Base-by-base conservation (phyloP, 2,113 vertebrate species). In the Corythornis vintsioides region DNA sequence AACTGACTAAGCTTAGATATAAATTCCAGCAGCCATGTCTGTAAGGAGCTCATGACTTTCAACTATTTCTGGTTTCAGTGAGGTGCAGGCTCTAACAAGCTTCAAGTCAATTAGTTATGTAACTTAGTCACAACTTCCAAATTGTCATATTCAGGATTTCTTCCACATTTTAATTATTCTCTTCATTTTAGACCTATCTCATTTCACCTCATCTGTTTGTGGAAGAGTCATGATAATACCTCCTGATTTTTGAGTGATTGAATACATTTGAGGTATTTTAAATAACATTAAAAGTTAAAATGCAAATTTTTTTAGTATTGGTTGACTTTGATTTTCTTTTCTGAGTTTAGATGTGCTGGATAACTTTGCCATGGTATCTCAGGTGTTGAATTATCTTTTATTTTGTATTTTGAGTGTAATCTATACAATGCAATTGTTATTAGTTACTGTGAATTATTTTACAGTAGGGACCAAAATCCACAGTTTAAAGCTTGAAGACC, bases 321-420 rank as follows among this genome's bases (percentile, higher is more conserved):
- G 6, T 26, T 76, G 45, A 63, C 24, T 72, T 83, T 40, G 53
- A 3, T 65, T 81, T 86, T 73, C 42, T 77, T 59, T 84, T 50
- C 52, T 73, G 12, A 47, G 43, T 77, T 85, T 76, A 52, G 10
- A 55, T 55, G 15, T 83, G 56, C 42, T 22, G 56, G 64, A 16
- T 81, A 65, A 88, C 59, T 78, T 86, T 78, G 86, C n/a, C 21
- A 22, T 65, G 20, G 22, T 65, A 38, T 53, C 63, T 90, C 50
- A 75, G 35, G 28, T 40, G 15, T 57, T 57, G 29, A 93, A 83
- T 92, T 86, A 24, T 83, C 16, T 83, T 90, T 88, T 88, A 91
- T 87, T 95, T 89, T 77, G 20, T 26, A 80, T 79, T 86, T 86
- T 77, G 47, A 80, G 38, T 66, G 56, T 85, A 74, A 93, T 66